Evolutionary conservation across 2,797 vertebrate genomes (phyloP).

Genomic region (Pogoniulus pusillus): DNA sequence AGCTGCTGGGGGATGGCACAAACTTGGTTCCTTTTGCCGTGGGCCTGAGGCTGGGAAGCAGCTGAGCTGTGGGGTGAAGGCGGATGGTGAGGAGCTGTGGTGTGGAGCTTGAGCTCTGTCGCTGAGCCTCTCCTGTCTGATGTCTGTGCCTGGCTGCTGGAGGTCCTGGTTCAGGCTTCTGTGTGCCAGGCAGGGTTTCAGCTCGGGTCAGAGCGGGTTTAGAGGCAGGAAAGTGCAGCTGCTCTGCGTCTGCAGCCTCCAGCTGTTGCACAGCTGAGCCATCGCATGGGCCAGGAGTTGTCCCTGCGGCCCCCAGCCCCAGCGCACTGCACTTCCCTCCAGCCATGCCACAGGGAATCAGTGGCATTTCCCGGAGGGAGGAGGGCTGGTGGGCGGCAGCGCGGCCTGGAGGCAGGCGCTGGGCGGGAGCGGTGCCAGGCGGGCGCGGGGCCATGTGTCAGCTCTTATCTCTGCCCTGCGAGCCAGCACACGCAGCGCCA

Average conservation of each 20-base stretch:
- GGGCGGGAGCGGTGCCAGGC: neutral
- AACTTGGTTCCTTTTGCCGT: neutral
- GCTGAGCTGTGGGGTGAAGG: neutral
- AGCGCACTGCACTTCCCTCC: accelerated
- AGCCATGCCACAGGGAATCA: accelerated
- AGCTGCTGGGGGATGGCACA: constrained; percentile 1
- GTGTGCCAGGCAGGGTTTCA: neutral
- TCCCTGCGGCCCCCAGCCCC: neutral
- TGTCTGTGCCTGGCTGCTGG: neutral
- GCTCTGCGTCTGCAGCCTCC: neutral
- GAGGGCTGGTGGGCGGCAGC: neutral
- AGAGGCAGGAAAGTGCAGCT: accelerated
- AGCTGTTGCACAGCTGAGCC: neutral
- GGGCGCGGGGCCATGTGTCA: neutral
- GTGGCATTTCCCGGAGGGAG: neutral
- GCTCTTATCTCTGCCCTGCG: neutral
- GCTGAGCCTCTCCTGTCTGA: neutral
- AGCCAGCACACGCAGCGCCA: neutral
- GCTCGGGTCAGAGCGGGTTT: neutral
- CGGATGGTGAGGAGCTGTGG: neutral
- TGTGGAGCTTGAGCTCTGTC: no score
- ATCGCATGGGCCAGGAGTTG: neutral
- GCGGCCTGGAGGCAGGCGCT: accelerated
- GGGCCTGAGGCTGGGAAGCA: neutral
- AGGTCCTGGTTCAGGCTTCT: neutral